Evolutionary conservation across 2,888 invertebrate species (phyloP).

Genomic region (Smittia aterrima): DNA sequence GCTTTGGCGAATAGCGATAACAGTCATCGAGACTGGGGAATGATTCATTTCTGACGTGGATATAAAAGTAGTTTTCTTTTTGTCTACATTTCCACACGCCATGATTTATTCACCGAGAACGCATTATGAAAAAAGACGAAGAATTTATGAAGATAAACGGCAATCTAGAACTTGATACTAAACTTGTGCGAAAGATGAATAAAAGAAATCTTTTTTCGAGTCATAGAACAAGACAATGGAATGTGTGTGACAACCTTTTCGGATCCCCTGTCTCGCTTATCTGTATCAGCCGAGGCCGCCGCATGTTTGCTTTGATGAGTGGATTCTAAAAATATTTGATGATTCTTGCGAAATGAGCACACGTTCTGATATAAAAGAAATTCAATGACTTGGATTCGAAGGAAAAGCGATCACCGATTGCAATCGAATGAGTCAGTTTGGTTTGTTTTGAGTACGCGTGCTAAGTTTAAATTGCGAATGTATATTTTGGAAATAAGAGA

Average conservation of each 20-base stretch:
- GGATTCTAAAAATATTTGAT: background rate
- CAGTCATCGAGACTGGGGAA: background rate
- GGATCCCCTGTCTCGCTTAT: background rate
- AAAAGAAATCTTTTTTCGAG: background rate
- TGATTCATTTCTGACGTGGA: conserved; percentile 12
- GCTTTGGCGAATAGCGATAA: too few species aligned
- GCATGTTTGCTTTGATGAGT: background rate
- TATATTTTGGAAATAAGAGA: too few species aligned
- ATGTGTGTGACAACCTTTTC: background rate
- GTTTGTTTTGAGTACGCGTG: too few species aligned
- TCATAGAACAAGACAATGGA: background rate
- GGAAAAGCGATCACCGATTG: too few species aligned
- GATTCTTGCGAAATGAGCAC: background rate
- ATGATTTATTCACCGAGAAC: background rate
- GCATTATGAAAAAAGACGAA: background rate
- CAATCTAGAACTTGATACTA: background rate
- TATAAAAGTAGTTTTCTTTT: conserved; percentile 11
- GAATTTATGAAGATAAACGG: background rate
- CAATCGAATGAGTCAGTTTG: too few species aligned
- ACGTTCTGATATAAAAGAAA: background rate
- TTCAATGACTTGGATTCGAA: too few species aligned
- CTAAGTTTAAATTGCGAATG: too few species aligned
- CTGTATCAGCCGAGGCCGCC: background rate
- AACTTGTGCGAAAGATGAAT: background rate
- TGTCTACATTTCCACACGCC: background rate